A percentile compares a stretch with the other conserved stretches of the same genome.
Evolutionary conservation across 2,888 invertebrate genomes (phyloP).

Genomic region (Eupithecia exiguata): DNA sequence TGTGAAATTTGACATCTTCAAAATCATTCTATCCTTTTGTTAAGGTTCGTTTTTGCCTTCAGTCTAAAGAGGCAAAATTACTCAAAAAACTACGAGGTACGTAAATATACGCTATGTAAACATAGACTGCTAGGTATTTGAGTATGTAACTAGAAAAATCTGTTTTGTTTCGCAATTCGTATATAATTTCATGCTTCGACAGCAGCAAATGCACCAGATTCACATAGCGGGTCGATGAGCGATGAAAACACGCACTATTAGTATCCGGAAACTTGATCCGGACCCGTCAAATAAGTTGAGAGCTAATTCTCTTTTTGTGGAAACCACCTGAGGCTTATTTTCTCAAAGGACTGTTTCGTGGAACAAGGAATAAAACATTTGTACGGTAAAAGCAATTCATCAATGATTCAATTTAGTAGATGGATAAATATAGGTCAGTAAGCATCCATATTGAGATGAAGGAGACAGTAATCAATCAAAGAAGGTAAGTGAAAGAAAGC

Average conservation of each 20-base stretch:
- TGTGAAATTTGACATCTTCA: background rate
- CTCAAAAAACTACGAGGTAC: background rate
- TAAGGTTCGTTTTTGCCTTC: background rate
- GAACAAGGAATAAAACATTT: background rate
- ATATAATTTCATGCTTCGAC: slow-evolving; percentile 24
- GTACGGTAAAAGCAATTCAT: background rate
- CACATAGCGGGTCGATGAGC: slow-evolving; percentile 57
- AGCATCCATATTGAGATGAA: background rate
- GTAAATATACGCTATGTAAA: background rate
- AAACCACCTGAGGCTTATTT: background rate
- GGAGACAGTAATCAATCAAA: background rate
- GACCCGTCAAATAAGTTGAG: slow-evolving; percentile 23
- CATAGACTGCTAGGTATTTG: background rate
- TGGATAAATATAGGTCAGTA: background rate
- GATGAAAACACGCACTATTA: slow-evolving; percentile 22
- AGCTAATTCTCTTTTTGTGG: slow-evolving; percentile 24
- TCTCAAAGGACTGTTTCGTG: background rate
- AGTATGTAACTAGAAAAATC: background rate
- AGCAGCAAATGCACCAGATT: slow-evolving; percentile 54
- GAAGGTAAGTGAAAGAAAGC: background rate
- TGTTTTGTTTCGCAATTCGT: background rate
- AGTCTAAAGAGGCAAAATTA: background rate
- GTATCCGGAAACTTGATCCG: slow-evolving; percentile 20
- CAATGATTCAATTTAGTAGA: background rate
- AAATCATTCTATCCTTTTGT: background rate